Evolutionary conservation across 2,888 invertebrate genomes (phyloP).

Genomic region (Trypoxylon attenuatum): DNA sequence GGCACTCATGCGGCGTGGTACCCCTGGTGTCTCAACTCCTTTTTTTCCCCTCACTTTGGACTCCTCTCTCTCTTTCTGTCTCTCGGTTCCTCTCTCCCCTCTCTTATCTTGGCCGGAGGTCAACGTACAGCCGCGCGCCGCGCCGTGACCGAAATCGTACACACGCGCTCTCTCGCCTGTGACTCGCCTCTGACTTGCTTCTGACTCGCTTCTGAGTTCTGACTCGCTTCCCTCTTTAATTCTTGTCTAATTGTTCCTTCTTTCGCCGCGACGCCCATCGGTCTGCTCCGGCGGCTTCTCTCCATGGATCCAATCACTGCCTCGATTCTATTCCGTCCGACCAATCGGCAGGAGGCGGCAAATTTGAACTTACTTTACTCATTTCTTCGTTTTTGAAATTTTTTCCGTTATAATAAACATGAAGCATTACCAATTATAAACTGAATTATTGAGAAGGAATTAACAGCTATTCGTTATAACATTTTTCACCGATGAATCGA

Average conservation of each 20-base stretch:
- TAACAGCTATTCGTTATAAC: no score
- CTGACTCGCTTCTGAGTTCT: neutral
- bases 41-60: constrained; percentile 28
- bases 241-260: constrained; percentile 68
- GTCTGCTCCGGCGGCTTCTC: constrained; percentile 39
- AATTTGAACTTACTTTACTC: neutral
- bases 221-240: constrained; percentile 50
- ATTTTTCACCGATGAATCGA: no score
- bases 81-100: constrained; percentile 38
- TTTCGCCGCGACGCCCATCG: constrained; percentile 46
- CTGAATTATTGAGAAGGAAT: no score
- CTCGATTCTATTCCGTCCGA: no score
- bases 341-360: neutral
- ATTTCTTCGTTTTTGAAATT: neutral
- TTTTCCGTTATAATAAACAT: no score
- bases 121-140: constrained; percentile 73
- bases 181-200: constrained; percentile 61
- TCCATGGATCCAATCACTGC: constrained; percentile 1
- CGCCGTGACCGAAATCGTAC: constrained; percentile 74
- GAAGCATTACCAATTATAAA: no score
- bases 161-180: constrained; percentile 71
- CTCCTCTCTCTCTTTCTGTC: constrained; percentile 22
- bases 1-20: constrained; percentile 36
- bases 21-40: no score
- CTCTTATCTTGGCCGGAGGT: constrained; percentile 60